A percentile compares a stretch with the other conserved stretches of the same genome.
Evolutionary conservation across 2,888 invertebrate species (phyloP).

Genomic region (Patella depressa): DNA sequence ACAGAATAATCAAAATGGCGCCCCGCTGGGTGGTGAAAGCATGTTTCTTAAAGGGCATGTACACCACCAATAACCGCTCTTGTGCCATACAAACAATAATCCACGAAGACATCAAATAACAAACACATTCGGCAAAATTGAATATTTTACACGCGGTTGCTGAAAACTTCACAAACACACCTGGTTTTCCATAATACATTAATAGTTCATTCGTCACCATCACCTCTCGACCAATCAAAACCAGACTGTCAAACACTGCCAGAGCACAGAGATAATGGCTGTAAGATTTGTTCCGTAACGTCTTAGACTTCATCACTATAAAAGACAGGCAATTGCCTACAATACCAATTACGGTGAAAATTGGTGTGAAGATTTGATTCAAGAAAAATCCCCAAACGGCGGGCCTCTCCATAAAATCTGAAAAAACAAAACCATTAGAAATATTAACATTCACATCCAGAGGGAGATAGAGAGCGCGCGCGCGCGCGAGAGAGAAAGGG

Average conservation of each 20-base stretch:
- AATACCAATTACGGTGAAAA: slow-evolving; percentile 60
- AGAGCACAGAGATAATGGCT: slow-evolving; percentile 65
- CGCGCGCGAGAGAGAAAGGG: too few species aligned
- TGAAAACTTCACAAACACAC: slow-evolving; percentile 46
- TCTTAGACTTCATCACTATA: slow-evolving; percentile 63
- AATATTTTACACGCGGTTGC: slow-evolving; percentile 59
- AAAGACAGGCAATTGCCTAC: slow-evolving; percentile 64
- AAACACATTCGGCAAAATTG: slow-evolving; percentile 58
- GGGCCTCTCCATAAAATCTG: background rate
- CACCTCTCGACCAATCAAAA: slow-evolving; percentile 50
- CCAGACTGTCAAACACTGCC: slow-evolving; percentile 63
- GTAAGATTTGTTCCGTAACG: slow-evolving; percentile 63
- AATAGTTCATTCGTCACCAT: slow-evolving; percentile 48
- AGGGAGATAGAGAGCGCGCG: too few species aligned
- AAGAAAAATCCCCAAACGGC: slow-evolving; percentile 60
- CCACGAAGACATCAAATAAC: slow-evolving; percentile 66
- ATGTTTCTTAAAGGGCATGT: slow-evolving; percentile 62
- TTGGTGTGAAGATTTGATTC: slow-evolving; percentile 56
- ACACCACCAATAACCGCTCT: slow-evolving; percentile 64
- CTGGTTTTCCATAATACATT: slow-evolving; percentile 27
- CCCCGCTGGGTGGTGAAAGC: slow-evolving; percentile 56
- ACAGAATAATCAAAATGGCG: slow-evolving; percentile 54
- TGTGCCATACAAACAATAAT: slow-evolving; percentile 66
- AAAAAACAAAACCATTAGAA: background rate
- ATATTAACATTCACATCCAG: too few species aligned